Base-by-base conservation (phyloP, 2,888 invertebrate species). In the Leptinotarsa peninsularis region DNA sequence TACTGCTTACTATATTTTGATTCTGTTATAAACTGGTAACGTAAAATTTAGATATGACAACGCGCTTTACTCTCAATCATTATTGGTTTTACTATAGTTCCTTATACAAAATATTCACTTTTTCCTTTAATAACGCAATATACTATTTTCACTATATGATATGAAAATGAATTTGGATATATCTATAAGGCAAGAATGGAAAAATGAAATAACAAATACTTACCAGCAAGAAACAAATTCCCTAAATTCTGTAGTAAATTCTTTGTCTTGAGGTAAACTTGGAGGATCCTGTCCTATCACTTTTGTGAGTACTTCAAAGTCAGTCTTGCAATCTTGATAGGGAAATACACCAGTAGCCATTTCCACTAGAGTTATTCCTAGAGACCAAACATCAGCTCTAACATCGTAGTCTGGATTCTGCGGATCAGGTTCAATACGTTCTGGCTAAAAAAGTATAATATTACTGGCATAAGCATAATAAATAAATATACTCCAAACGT, bases 341-440 rank as follows among this genome's bases (percentile, higher is more conserved):
- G 99, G 99, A 88, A 98, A 98, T 81, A 94, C 94, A 71, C 98
- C 99, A 17, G 98, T 98, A 66, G 99, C 99, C 85, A 99, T 91
- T 91, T 99, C 99, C 71, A 99, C 96, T 75, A 97, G 91, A 73
- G 97, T 97, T 85, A 97, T 98, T 82, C 99, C 99, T 82, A 99
- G 91, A 81, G 98, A 98, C 99, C 99, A 99, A 70, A 99, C 99
- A 90, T 99, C 99, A 23, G 99, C 99, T 83, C 99, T 92, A 86
- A 99, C 98, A 90, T 99, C 99, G 89, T 99, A 99, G 89, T 98
- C 97, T 72, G 97, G 98, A 87, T 95, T 94, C 77, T 93, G 93
- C 33, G 98, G 98, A 88, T 96, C 95, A 33, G 96, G 95, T 89
- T 98, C 98, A 89, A 99, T 98, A 84, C 99, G 92, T 90, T 99